Evolutionary conservation across 2,113 vertebrate species (phyloP), one percentile per base, ranked within the genome.

Genomic region (Rana temporaria): DNA sequence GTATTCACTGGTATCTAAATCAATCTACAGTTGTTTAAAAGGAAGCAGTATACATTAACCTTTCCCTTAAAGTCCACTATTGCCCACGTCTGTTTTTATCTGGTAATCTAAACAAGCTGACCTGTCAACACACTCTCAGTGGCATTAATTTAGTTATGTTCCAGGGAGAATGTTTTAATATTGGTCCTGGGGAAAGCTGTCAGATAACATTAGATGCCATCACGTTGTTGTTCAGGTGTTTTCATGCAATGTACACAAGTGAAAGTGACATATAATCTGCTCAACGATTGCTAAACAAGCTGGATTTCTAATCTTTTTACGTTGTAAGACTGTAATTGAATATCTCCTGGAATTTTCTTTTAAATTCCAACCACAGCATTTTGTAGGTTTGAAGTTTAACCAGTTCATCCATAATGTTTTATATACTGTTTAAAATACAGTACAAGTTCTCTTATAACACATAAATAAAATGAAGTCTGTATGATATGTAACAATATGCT

Each of bases 101-200:
- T 57, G 68, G 62, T 34, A 79, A 20, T 66, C 34, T 14, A 55
- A 67, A 71, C 52, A 42, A 56, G 38, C 22, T 82, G 86, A 89
- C 66, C 86, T 48, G 17, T 85, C 81, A 38, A 4, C n/a, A 20
- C 0, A 24, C 84, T 89, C 71, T 67, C 53, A 86, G 86, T 88
- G 86, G 84, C 85, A 86, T 89, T 85, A 86, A 88, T 90, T 89
- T 87, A 76, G 80, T 79, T 84, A 75, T 77, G 32, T 8, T 60
- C 59, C 26, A 84, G 73, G 82, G 81, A 81, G 81, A 38, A 85
- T 84, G 77, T 56, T 84, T 72, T 86, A 87, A 74, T 82, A 86
- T 88, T 74, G 85, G 73, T 75, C 82, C 42, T 59, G 62, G 71
- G 70, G 62, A 74, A 59, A 82, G 62, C 80, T 75, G 80, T 75